phyloP scores from a whole-genome alignment of 2,797 vertebrate species.

The Rhadinocentrus ornatus region DNA sequence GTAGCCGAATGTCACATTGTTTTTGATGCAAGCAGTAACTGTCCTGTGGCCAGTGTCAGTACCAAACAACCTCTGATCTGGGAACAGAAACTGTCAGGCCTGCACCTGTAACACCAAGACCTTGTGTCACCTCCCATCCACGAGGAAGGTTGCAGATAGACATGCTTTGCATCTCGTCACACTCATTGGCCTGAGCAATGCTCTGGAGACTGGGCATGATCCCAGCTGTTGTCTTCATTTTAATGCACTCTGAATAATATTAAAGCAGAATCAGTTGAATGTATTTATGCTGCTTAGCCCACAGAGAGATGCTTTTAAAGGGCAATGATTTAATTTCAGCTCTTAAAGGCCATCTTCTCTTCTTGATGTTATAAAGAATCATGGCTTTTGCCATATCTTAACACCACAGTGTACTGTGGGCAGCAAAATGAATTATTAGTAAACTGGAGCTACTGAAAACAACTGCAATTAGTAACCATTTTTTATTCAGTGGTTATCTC shows the following conservation, averaged over 20 bases:
- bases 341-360: conserved; percentile 81
- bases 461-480: conserved; percentile 70
- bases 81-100: conserved; percentile 79
- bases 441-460: conserved; percentile 69
- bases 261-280: conserved; percentile 84
- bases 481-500: conserved; percentile 71
- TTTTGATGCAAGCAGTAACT: conserved; percentile 65
- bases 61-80: conserved; percentile 76
- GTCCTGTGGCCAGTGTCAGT: conserved; percentile 74
- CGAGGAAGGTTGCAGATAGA: conserved; percentile 53
- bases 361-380: conserved; percentile 82
- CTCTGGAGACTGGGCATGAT: conserved; percentile 77
- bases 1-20: conserved; percentile 70
- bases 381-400: conserved; percentile 78
- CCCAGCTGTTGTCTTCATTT: conserved; percentile 86
- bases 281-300: conserved; percentile 82
- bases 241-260: conserved; percentile 86
- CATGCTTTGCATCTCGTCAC: conserved; percentile 70
- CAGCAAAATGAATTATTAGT: conserved; percentile 77
- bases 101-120: conserved; percentile 83
- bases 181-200: conserved; percentile 68
- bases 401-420: conserved; percentile 67
- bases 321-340: conserved; percentile 86
- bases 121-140: conserved; percentile 51
- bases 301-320: conserved; percentile 86